Base-by-base conservation (phyloP, 2,113 vertebrate species). In the Verasper variegatus region DNA sequence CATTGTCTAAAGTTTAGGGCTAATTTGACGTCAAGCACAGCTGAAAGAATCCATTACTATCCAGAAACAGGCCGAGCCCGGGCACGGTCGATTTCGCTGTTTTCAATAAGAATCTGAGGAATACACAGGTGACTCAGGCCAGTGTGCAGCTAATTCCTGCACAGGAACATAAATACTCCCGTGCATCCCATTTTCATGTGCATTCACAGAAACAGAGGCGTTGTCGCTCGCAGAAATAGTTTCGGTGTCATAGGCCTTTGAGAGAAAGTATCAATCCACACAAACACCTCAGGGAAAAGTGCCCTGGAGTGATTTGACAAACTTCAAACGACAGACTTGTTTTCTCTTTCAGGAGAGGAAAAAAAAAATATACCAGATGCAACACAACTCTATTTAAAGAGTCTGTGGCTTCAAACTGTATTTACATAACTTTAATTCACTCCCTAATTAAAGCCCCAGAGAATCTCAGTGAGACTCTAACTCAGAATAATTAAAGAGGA, bases 361-460 rank as follows among this genome's bases (percentile, higher is more conserved):
- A 27, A 66, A 70, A 63, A 65, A 55, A 68, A 82, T 80, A 80
- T 60, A 80, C 45, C 86, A 86, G 68, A 89, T 80, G 81, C 84
- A 86, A 86, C 80, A 80, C 62, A 74, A 81, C 83, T 86, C 91
- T 91, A 92, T 90, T 91, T 91, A 91, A 91, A 90, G 90, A 85
- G 82, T 78, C 71, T 68, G 51, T 61, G 54, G 82, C 82, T 91
- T 83, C 87, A 70, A 75, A 81, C 77, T 85, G 81, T 85, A 94
- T 93, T 92, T 92, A 92, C 91, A 92, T 92, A 91, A 87, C 87
- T 92, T 93, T 92, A 89, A 93, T 93, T 92, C 86, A 86, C 83
- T 88, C 85, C 65, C 90, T 94, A 94, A 94, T 94, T 92, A 93
- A 95, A 93, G 82, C 91, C 91, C 90, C 57, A 59, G 92, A 93